Evolutionary conservation across 2,797 vertebrate species (phyloP), one percentile per base, ranked within the genome.

Genomic region (Scomberomorus guttatus): DNA sequence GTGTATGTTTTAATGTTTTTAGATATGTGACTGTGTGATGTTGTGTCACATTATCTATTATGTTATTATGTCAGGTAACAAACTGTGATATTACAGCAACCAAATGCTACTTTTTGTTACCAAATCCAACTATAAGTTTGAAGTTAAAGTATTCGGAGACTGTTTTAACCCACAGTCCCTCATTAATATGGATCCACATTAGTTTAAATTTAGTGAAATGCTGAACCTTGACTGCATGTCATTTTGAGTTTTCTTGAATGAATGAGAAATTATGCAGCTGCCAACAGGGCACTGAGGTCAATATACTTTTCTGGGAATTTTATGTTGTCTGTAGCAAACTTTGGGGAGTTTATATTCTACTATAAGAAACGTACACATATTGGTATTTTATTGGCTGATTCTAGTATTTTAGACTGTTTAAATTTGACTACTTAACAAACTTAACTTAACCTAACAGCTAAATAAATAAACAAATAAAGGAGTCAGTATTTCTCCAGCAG

Each of bases 91-190:
- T 13, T 0, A 4, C 37, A 61, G 24, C 52, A 1, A 29, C 4
- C n/a, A 59, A 48, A 77, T 39, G 7, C 29, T 50, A 5, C 25
- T 57, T 27, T 57, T 52, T 69, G 10, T 52, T 12, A 52, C 51
- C 1, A 4, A 60, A 59, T 39, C 22, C 51, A 50, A 55, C 54
- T 14, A 44, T 44, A 34, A 68, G 34, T 44, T 44, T 65, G 29
- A 29, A 29, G 14, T 54, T 69, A 46, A 44, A 63, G 32, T 51
- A 56, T 67, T 61, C 56, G 61, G 10, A n/a, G 27, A 29, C 34
- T 25, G 58, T 17, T 5, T 4, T 10, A 42, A 29, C 29, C 13
- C 11, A 34, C 17, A 50, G 4, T 25, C 27, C 7, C 11, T 58
- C 25, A 24, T 69, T 61, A 20, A 37, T 29, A 44, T 34, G 50